phyloP scores from a whole-genome alignment of 2,888 invertebrate species.

The Incurvaria masculella region DNA sequence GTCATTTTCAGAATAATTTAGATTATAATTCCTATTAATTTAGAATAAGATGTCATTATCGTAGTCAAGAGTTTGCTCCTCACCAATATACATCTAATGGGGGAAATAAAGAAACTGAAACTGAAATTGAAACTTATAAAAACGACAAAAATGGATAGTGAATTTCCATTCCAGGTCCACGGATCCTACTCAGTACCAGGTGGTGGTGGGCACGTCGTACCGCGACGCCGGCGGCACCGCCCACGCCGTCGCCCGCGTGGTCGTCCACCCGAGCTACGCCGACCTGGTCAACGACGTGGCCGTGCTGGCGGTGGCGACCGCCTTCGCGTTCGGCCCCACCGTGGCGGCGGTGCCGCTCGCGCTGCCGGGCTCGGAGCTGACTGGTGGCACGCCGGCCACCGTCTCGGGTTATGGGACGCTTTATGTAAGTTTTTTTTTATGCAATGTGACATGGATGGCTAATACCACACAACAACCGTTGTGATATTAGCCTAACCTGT shows the following conservation, averaged over 20 bases:
- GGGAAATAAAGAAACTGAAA: too few species aligned
- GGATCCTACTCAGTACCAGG: conserved; percentile 24
- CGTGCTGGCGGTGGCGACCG: conserved; percentile 25
- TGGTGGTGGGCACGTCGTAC: conserved; percentile 31
- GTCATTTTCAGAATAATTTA: too few species aligned
- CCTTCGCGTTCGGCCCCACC: conserved; percentile 26
- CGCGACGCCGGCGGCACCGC: conserved; percentile 31
- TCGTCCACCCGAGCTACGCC: conserved; percentile 32
- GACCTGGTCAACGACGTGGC: conserved; percentile 37
- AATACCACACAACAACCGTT: too few species aligned
- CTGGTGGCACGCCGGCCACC: conserved; percentile 31
- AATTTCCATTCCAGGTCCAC: background rate
- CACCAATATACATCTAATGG: too few species aligned
- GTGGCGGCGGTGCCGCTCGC: conserved; percentile 29
- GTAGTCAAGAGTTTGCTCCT: too few species aligned
- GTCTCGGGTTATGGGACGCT: conserved; percentile 43
- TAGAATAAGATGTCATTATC: too few species aligned
- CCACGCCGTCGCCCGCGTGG: conserved; percentile 26
- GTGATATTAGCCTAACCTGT: too few species aligned
- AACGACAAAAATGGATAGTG: too few species aligned
- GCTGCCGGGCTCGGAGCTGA: conserved; percentile 21
- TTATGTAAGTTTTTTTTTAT: conserved; percentile 26
- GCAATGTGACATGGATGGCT: too few species aligned
- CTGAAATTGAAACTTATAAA: too few species aligned
- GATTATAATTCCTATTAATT: too few species aligned